Conservation (phyloP, 2,797 vertebrate genomes). For the Xerus rutilus region DNA sequence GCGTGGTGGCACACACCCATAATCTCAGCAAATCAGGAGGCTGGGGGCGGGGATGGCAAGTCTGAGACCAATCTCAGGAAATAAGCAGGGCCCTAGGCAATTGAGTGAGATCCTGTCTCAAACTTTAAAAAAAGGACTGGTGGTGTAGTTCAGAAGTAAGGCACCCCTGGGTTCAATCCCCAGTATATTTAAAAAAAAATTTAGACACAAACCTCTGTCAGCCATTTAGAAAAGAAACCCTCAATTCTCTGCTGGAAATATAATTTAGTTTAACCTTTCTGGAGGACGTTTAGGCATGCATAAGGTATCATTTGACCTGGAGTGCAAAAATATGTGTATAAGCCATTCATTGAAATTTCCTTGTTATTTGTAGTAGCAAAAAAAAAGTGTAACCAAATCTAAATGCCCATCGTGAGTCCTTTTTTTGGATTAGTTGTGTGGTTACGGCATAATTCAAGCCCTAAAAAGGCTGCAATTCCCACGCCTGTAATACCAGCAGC, state of each 20-base stretch:
- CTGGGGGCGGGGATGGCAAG: too few relatives aligned
- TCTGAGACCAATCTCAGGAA: too few relatives aligned
- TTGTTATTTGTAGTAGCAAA: neutral
- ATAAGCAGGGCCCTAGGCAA: too few relatives aligned
- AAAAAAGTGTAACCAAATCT: neutral
- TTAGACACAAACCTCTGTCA: neutral
- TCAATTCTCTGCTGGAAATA: neutral
- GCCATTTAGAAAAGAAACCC: neutral
- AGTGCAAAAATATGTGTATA: neutral
- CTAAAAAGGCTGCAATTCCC: neutral
- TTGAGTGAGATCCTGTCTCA: too few relatives aligned
- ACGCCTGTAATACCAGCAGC: too few relatives aligned
- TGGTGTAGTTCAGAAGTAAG: too few relatives aligned
- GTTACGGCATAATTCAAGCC: neutral
- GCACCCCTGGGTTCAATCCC: too few relatives aligned
- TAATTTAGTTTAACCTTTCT: neutral
- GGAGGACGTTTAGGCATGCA: neutral
- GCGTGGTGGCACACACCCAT: too few relatives aligned
- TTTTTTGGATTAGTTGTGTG: neutral
- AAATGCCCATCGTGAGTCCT: neutral
- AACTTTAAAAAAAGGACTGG: too few relatives aligned
- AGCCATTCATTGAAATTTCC: neutral
- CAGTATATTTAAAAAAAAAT: too few relatives aligned
- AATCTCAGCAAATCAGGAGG: too few relatives aligned
- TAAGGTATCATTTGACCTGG: neutral